Conservation (phyloP, 2,113 vertebrate genomes). For the Sylvietta virens region DNA sequence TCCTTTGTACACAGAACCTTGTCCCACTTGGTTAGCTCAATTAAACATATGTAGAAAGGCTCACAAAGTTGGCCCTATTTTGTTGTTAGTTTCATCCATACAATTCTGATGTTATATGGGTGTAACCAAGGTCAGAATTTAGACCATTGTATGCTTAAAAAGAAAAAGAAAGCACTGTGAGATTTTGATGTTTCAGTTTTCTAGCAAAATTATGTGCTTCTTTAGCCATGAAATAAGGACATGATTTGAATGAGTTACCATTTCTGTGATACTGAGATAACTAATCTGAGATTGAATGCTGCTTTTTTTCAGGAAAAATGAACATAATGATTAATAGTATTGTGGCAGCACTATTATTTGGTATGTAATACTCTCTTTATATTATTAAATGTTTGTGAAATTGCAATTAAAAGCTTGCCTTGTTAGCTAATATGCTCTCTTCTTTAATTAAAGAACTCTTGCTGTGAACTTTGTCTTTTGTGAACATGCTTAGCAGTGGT, state of each 20-base stretch:
- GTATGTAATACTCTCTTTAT: neutral
- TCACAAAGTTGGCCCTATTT: neutral
- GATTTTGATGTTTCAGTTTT: neutral
- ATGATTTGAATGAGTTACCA: neutral
- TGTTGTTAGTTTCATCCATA: neutral
- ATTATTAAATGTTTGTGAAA: slow-evolving; percentile 25
- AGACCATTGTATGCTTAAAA: neutral
- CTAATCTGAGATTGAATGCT: neutral
- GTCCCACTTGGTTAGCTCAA: neutral
- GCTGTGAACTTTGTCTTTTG: neutral
- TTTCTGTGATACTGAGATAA: neutral
- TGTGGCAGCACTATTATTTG: neutral
- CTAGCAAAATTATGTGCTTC: neutral
- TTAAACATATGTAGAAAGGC: neutral
- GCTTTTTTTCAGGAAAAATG: neutral
- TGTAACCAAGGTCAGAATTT: slow-evolving; percentile 23
- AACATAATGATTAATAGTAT: neutral
- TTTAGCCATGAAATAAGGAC: neutral
- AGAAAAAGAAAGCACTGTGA: neutral
- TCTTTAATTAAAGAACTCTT: neutral
- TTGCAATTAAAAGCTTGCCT: neutral
- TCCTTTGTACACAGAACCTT: slow-evolving; percentile 13
- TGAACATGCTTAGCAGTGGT: neutral
- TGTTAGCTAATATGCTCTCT: neutral
- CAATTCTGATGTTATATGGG: neutral